Evolutionary conservation across 2,888 invertebrate species (phyloP).

Genomic region (Desoria tigrina): DNA sequence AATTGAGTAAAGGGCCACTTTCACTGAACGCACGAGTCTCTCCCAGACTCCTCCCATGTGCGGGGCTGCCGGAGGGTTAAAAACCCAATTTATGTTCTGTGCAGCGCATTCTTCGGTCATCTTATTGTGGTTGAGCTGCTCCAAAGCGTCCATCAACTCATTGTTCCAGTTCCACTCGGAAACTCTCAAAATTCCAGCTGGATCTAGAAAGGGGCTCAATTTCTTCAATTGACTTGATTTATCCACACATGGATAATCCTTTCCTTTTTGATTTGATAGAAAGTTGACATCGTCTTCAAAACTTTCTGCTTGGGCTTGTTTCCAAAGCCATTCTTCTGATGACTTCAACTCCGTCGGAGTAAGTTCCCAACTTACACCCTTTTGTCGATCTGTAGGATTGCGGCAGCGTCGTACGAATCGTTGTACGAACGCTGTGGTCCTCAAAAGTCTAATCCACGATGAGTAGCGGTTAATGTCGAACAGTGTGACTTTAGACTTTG

Average conservation of each 20-base stretch:
- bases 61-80: conserved; percentile 12
- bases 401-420: background rate
- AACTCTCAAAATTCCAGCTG: background rate
- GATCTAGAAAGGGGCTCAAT: conserved; percentile 19
- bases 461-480: background rate
- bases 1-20: background rate
- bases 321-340: background rate
- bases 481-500: background rate
- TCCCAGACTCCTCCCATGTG: conserved; percentile 17
- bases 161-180: conserved; percentile 1
- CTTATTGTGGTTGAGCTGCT: background rate
- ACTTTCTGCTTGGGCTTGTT: conserved; percentile 8
- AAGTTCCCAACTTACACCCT: no score
- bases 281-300: conserved; percentile 22
- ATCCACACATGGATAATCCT: background rate
- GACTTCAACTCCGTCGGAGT: background rate
- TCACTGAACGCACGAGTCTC: background rate
- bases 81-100: background rate
- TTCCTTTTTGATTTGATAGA: background rate
- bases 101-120: background rate
- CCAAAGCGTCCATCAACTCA: background rate
- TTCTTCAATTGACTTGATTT: background rate
- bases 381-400: no score
- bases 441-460: background rate
- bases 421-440: background rate